Evolutionary conservation across 1,140 invertebrate genomes (phyloP).

Genomic region (Calliphora vicina): DNA sequence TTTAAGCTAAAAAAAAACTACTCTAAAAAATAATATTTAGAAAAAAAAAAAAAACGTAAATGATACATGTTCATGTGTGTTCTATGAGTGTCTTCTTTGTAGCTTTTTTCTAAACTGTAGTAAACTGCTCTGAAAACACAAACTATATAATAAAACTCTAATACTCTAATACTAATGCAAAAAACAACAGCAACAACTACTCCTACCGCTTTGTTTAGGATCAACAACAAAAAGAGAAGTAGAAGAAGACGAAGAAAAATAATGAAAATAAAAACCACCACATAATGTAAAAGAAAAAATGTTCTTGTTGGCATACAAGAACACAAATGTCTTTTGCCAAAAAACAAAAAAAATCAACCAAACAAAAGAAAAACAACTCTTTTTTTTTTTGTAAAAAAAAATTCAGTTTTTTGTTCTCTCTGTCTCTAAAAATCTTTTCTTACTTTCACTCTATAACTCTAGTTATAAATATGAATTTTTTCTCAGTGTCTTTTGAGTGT

Average conservation of each 20-base stretch:
- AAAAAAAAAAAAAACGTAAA: not conserved
- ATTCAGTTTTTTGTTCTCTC: not conserved
- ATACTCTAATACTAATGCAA: not conserved
- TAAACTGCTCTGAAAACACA: no score
- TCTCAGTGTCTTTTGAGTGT: not conserved
- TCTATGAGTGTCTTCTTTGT: not conserved
- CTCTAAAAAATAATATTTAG: not conserved
- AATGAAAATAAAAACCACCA: constrained; percentile 47
- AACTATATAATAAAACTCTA: no score
- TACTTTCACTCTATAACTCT: not conserved
- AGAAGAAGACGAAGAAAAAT: not conserved
- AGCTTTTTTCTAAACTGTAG: not conserved
- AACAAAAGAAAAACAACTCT: not conserved
- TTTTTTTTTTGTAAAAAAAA: constrained; percentile 7
- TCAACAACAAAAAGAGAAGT: not conserved
- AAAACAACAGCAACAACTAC: not conserved
- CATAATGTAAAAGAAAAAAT: constrained; percentile 63
- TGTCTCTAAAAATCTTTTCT: constrained; percentile 11
- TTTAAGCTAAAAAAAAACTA: not conserved
- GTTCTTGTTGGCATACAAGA: constrained; percentile 62
- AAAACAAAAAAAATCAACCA: not conserved
- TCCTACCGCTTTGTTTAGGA: not conserved
- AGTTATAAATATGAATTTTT: not conserved
- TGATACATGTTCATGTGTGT: not conserved
- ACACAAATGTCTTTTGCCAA: constrained; percentile 52